These are phyloP conservation scores for Nineta flava DNA, from an alignment of 2,888 invertebrate species.

Conservation along the genomic window DNA sequence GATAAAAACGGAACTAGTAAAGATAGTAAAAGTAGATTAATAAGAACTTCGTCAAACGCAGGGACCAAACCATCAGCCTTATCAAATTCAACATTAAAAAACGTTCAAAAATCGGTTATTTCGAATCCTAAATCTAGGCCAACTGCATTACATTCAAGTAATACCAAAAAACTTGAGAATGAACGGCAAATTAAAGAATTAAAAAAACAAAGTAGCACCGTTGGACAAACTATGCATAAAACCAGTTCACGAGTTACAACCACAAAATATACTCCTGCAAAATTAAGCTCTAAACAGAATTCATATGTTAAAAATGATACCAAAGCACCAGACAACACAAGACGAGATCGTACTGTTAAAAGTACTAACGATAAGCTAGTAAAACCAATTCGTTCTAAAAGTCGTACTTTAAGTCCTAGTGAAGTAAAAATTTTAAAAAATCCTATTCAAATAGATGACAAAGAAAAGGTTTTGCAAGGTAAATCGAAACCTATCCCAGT, in stretches of 20 bases:
- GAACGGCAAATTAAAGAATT: not conserved
- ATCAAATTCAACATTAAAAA: not conserved
- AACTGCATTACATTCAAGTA: not conserved
- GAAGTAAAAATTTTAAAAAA: conserved; percentile 11
- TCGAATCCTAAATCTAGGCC: not conserved
- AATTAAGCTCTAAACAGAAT: conserved; percentile 15
- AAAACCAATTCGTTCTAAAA: conserved; percentile 2
- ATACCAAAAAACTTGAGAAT: conserved; percentile 5
- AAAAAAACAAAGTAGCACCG: conserved; percentile 1
- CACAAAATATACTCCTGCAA: conserved; percentile 23
- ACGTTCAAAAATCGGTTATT: not conserved
- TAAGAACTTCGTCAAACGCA: not conserved
- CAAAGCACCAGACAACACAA: conserved; percentile 10
- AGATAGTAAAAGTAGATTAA: too few species aligned
- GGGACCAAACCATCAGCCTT: not conserved
- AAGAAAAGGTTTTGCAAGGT: too few species aligned
- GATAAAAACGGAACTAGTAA: too few species aligned
- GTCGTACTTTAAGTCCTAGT: conserved; percentile 11
- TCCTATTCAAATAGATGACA: not conserved
- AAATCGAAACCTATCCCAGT: too few species aligned
- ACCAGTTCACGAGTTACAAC: conserved; percentile 20
- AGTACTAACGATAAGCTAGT: not conserved
- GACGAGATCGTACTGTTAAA: not conserved
- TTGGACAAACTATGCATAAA: conserved; percentile 6
- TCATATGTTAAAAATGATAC: conserved; percentile 21